These are phyloP conservation scores for Tachysurus fulvidraco DNA, from an alignment of 2,113 vertebrate genomes.

Conservation along the genomic window DNA sequence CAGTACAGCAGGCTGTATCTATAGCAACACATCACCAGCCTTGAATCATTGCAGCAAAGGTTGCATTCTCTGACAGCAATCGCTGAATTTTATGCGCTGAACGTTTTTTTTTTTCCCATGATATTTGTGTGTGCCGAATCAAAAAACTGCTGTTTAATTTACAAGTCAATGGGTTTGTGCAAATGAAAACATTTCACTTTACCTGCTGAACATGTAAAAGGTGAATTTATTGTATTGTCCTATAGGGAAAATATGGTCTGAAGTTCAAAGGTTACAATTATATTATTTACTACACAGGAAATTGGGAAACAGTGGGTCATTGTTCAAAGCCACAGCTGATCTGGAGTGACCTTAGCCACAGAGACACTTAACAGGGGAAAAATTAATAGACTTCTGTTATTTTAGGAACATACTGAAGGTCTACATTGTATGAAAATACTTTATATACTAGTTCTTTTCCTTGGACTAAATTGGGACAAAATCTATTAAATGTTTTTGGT, in stretches of 20 bases:
- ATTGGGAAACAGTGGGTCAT: neutral
- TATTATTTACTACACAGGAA: neutral
- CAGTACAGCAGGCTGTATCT: constrained; percentile 45
- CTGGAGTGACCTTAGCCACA: neutral
- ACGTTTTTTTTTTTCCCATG: neutral
- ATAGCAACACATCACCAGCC: constrained; percentile 54
- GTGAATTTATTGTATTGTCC: neutral
- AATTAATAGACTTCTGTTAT: neutral
- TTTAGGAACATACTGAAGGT: neutral
- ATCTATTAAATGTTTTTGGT: neutral
- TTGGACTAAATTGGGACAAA: neutral
- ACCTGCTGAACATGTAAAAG: neutral
- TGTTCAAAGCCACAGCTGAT: neutral
- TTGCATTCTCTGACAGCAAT: constrained; percentile 29
- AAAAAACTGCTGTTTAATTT: neutral
- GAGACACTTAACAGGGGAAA: neutral
- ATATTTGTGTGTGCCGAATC: constrained; percentile 5
- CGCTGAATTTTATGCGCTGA: constrained; percentile 16
- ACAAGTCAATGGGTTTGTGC: neutral
- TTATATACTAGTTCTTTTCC: neutral
- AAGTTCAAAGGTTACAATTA: constrained; percentile 5
- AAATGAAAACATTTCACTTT: neutral
- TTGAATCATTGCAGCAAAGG: constrained; percentile 31
- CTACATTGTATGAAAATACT: neutral
- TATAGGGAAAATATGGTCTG: neutral